Base-by-base conservation (phyloP, 2,797 vertebrate species). In the Zalophus californianus region DNA sequence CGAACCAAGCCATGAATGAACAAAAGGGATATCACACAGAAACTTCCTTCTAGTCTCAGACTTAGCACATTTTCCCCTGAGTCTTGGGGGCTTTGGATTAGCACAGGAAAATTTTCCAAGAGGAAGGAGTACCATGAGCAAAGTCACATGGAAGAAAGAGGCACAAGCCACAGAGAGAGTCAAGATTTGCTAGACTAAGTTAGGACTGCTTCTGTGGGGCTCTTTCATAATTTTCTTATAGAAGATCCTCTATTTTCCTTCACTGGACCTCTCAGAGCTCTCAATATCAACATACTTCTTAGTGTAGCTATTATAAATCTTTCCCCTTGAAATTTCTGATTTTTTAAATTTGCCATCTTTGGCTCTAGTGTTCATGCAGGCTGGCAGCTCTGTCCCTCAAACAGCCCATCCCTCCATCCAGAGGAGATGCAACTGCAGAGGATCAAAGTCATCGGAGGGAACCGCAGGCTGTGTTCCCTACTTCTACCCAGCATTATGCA, bases 241-340 rank as follows among this genome's bases (percentile, higher is more conserved):
- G 20, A 83, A 79, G 44, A n/a, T 58, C 8, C 50, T 85, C 0
- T 44, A 32, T 91, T 60, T 79, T 27, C 87, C 16, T 66, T n/a
- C 56, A 54, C 11, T 48, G 10, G 25, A 72, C 85, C 41, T 48
- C 48, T 82, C 52, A 29, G 21, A 52, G 32, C 7, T n/a, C 70
- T 93, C 21, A 38, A 29, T 29, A 89, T 50, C 88, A 84, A 90
- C 58, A 29, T 14, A 73, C 7, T 20, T 93, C 72, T 83, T 44
- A 75, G 44, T 8, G 38, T 21, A 94, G 18, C 14, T 25, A n/a
- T 64, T 62, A 12, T 27, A 95, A 86, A 64, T 86, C 44, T 48
- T 64, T 89, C 70, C 86, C 77, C 75, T 56, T 92, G 21, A 96
- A 87, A 78, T 70, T 41, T 83, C 56, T 50, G 16, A 20, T 72